Evolutionary conservation across 1,140 invertebrate species (phyloP).

Genomic region (Cotesia chilonis): DNA sequence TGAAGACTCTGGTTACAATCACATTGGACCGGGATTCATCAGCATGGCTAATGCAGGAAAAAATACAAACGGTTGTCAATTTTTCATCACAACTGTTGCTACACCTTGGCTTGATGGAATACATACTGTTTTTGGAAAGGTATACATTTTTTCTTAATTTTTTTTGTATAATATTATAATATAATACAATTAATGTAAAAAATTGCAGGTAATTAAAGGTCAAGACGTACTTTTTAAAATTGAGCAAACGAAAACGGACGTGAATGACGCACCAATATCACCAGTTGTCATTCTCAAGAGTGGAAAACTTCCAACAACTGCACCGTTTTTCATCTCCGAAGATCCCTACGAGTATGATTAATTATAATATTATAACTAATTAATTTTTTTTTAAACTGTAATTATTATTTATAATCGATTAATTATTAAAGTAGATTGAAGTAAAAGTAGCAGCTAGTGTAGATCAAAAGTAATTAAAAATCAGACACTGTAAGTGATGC

Average conservation of each 20-base stretch:
- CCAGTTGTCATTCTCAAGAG: slow-evolving; percentile 75
- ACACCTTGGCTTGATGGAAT: slow-evolving; percentile 92
- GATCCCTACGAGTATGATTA: slow-evolving; percentile 74
- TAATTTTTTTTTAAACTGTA: slow-evolving; percentile 3
- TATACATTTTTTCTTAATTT: slow-evolving; percentile 56
- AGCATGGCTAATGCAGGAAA: slow-evolving; percentile 95
- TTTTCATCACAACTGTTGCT: slow-evolving; percentile 91
- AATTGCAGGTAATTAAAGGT: slow-evolving; percentile 76
- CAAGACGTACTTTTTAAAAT: slow-evolving; percentile 85
- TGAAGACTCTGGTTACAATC: slow-evolving; percentile 92
- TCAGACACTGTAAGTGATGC: no score
- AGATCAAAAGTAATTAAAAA: no score
- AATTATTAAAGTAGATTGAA: background rate
- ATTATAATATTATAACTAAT: slow-evolving; percentile 1
- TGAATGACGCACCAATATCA: slow-evolving; percentile 74
- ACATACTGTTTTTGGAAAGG: slow-evolving; percentile 95
- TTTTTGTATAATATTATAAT: slow-evolving; percentile 5
- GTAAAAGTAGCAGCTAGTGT: background rate
- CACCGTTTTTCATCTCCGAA: slow-evolving; percentile 74
- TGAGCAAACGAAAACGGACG: slow-evolving; percentile 81
- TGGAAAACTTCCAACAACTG: slow-evolving; percentile 69
- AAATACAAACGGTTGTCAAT: slow-evolving; percentile 91
- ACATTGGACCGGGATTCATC: slow-evolving; percentile 87
- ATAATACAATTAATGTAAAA: background rate
- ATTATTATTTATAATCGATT: slow-evolving; percentile 5